Percentiles rank a stretch among this genome's conserved stretches.
phyloP scores from a whole-genome alignment of 2,797 vertebrate genomes.

The Streptopelia turtur region DNA sequence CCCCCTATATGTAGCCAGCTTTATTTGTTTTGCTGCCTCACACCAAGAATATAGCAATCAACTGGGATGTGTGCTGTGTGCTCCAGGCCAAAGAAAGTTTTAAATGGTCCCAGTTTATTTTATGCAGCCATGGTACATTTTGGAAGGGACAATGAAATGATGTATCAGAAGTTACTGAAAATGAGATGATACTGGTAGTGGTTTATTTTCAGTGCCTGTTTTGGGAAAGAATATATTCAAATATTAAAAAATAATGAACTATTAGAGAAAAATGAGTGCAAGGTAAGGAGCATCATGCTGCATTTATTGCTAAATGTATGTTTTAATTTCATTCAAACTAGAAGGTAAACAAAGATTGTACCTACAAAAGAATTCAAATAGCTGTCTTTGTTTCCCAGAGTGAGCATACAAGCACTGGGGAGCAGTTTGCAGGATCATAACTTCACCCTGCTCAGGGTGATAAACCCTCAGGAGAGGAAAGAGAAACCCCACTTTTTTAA shows the following conservation, averaged over 20 bases:
- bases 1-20: neutral
- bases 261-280: neutral
- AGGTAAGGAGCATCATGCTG: neutral
- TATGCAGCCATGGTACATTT: neutral
- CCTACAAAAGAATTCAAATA: neutral
- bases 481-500: neutral
- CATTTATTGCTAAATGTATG: neutral
- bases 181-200: neutral
- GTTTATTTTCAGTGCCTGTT: neutral
- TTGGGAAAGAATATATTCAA: neutral
- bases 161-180: neutral
- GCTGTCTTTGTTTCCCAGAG: neutral
- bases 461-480: neutral
- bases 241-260: neutral
- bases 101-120: neutral
- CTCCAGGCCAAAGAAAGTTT: constrained; percentile 1
- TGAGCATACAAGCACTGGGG: neutral
- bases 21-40: neutral
- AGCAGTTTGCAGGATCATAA: neutral
- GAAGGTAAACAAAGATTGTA: neutral
- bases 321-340: neutral
- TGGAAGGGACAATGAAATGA: neutral
- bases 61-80: neutral
- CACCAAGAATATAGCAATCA: neutral
- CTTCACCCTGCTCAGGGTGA: neutral